Percentiles rank a stretch among this genome's conserved stretches.
phyloP scores from a whole-genome alignment of 2,888 invertebrate species.

The Petrolisthes cinctipes region DNA sequence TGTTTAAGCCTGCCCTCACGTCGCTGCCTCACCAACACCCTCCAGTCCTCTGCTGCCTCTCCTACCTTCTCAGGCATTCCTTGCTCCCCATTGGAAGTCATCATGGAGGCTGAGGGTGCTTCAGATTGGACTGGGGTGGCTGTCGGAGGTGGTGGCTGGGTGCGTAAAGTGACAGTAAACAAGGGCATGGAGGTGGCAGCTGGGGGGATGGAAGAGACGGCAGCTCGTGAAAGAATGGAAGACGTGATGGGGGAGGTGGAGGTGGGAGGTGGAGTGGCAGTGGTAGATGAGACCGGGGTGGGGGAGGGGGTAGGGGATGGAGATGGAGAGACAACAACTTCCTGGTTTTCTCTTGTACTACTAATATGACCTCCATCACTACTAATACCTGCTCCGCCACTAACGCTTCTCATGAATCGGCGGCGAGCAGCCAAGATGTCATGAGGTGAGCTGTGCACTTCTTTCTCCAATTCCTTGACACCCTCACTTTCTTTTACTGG shows the following conservation, averaged over 20 bases:
- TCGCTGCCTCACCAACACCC: constrained; percentile 61
- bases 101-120: background rate
- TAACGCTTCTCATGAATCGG: constrained; percentile 36
- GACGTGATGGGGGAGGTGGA: background rate
- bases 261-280: background rate
- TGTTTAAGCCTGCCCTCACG: constrained; percentile 64
- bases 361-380: background rate
- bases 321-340: background rate
- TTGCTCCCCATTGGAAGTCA: background rate
- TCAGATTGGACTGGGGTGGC: background rate
- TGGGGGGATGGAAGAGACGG: background rate
- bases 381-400: constrained; percentile 2
- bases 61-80: constrained; percentile 22
- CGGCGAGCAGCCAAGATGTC: constrained; percentile 52
- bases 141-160: constrained; percentile 1
- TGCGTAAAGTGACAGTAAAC: too few species aligned
- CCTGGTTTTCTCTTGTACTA: background rate
- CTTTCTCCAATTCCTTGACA: constrained; percentile 9
- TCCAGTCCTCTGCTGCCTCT: constrained; percentile 58
- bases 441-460: constrained; percentile 42
- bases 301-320: background rate
- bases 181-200: background rate
- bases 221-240: constrained; percentile 11
- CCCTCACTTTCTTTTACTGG: constrained; percentile 19
- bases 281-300: background rate